Evolutionary conservation across 2,113 vertebrate species (phyloP).

Genomic region (Eurypyga helias): DNA sequence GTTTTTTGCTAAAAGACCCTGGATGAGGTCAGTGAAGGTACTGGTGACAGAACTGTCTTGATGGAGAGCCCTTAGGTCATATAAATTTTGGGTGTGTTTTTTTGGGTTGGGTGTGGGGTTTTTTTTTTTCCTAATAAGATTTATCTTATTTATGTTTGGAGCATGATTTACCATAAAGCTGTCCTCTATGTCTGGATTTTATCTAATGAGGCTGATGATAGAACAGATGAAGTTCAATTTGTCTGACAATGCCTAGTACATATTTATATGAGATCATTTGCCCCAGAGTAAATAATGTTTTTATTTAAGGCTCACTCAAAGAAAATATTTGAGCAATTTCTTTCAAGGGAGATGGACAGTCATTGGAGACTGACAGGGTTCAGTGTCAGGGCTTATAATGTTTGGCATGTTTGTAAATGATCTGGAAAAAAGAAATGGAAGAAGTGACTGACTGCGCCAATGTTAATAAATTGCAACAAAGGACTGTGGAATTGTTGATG

Average conservation of each 20-base stretch:
- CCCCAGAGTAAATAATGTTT: not conserved
- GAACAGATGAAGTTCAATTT: not conserved
- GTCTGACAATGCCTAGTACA: not conserved
- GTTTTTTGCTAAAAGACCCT: not conserved
- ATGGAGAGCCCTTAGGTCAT: accelerated
- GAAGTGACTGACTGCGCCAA: not conserved
- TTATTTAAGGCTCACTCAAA: not conserved
- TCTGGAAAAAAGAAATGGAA: not conserved
- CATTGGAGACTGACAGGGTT: not conserved
- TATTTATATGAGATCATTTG: not conserved
- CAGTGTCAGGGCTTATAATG: not conserved
- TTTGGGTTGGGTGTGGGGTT: no score
- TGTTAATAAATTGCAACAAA: not conserved
- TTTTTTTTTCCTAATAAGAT: not conserved
- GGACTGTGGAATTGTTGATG: not conserved
- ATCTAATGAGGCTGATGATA: not conserved
- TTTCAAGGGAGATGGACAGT: not conserved
- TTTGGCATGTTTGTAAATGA: not conserved
- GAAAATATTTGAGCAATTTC: not conserved
- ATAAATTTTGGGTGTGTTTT: not conserved
- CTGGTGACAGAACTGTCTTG: not conserved
- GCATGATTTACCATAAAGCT: not conserved
- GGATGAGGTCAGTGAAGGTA: not conserved
- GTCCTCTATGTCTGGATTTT: not conserved
- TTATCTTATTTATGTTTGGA: not conserved